phyloP scores from a whole-genome alignment of 2,113 vertebrate genomes.

The Manacus vitellinus region DNA sequence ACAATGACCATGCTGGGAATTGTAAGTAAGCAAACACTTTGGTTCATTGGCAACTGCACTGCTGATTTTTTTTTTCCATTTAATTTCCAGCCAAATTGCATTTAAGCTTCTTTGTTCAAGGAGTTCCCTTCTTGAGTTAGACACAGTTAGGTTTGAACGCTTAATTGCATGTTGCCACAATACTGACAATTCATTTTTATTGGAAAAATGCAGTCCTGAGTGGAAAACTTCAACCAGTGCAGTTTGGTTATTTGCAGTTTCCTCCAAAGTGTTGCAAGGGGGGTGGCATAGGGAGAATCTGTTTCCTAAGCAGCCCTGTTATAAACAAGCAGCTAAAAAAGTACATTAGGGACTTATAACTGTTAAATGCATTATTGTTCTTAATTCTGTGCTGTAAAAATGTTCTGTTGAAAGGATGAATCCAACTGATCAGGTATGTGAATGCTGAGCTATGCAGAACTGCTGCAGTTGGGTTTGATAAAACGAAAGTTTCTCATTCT shows the following conservation, averaged over 20 bases:
- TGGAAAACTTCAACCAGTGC: not conserved
- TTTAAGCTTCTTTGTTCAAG: not conserved
- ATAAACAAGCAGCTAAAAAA: not conserved
- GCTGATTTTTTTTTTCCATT: not conserved
- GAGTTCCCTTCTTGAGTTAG: not conserved
- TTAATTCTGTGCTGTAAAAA: not conserved
- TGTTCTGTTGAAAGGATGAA: not conserved
- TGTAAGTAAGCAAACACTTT: not conserved
- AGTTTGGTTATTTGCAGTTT: not conserved
- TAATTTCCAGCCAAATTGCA: not conserved
- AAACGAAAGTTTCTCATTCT: not conserved
- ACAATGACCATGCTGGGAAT: not conserved
- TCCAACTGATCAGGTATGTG: not conserved
- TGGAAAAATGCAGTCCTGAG: not conserved
- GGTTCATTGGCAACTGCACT: not conserved
- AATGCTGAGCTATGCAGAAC: not conserved
- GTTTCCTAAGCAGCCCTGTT: not conserved
- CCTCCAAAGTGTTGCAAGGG: not conserved
- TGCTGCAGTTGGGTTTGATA: not conserved
- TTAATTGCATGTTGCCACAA: not conserved
- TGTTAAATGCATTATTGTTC: not conserved
- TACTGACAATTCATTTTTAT: not conserved
- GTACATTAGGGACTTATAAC: not conserved
- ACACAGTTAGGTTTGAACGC: not conserved
- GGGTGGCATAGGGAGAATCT: not conserved